Base-by-base conservation (phyloP, 2,797 vertebrate species). In the Heliangelus exortis region DNA sequence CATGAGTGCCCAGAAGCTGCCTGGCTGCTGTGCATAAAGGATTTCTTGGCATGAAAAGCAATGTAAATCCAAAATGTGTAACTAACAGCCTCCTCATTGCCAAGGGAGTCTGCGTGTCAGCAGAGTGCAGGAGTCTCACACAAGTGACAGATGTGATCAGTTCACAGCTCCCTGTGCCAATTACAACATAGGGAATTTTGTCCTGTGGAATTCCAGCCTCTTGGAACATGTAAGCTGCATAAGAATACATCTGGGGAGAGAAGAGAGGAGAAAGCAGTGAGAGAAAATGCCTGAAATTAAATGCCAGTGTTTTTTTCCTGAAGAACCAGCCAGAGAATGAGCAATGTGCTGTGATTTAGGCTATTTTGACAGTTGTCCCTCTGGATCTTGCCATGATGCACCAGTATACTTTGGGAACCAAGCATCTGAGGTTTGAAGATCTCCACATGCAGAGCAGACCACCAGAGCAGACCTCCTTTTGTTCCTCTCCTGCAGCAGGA, bases 91-190 rank as follows among this genome's bases (percentile, higher is more conserved):
- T 85, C 72, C 65, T 76, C 57, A 7, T 33, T 31, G 45, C 31
- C 81, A 62, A 12, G n/a, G 66, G 71, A 31, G 80, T 33, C 36
- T 67, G 53, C n/a, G 5, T 29, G n/a, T 23, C 79, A 80, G 50
- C 77, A 67, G n/a, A 86, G 71, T 53, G 45, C 76, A 34, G 66
- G 78, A 67, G 72, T 45, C 99, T 98, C 98, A 99, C 99, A 96
- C 98, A 98, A 90, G 98, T 85, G 71, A 99, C 96, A 21, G 98
- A 98, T 1, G 98, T 97, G 29, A 98, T 97, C 93, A 99, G 98
- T 96, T 99, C 98, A 92, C n/a, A 99, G 89, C 98, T 96, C 25
- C 99, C 99, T 0, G 99, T 99, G 78, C 98, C 98, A 12, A 99
- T 97, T 54, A 98, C 98, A 68, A 98, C 80, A 29, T 99, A 99